phyloP scores from a whole-genome alignment of 2,113 vertebrate species.

The Leucosticte australis region DNA sequence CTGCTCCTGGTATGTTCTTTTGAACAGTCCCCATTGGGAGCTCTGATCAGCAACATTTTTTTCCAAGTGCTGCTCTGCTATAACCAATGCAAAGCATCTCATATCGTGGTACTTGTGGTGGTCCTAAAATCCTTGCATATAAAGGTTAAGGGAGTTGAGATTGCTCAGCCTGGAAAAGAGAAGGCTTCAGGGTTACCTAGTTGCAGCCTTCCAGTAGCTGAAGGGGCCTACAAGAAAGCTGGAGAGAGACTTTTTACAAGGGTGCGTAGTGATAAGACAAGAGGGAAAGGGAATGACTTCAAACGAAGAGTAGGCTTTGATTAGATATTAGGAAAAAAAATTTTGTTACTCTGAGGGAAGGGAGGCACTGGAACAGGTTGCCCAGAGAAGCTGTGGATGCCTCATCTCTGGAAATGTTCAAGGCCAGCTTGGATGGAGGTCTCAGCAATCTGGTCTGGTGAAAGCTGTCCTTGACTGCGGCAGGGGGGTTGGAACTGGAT shows the following conservation, averaged over 20 bases:
- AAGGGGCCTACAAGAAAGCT: neutral
- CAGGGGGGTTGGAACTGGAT: neutral
- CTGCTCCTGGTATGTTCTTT: neutral
- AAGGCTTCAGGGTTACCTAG: neutral
- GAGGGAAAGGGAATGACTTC: neutral
- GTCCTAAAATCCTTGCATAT: neutral
- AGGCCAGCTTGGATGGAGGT: neutral
- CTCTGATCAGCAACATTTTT: neutral
- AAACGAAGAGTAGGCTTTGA: neutral
- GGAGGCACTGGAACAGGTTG: neutral
- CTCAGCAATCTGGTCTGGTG: neutral
- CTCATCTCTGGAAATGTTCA: neutral
- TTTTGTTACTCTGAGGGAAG: neutral
- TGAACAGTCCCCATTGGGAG: neutral
- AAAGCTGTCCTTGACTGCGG: neutral
- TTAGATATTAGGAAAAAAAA: neutral
- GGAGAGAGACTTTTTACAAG: neutral
- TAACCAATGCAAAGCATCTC: neutral
- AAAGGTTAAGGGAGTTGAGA: neutral
- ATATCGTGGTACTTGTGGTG: neutral
- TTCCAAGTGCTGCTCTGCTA: neutral
- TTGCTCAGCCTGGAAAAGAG: neutral
- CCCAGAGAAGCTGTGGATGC: neutral
- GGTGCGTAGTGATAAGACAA: neutral
- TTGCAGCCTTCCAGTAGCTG: neutral